These are phyloP conservation scores for Megaceryle maxima DNA, from an alignment of 2,113 vertebrate species.

Conservation along the genomic window DNA sequence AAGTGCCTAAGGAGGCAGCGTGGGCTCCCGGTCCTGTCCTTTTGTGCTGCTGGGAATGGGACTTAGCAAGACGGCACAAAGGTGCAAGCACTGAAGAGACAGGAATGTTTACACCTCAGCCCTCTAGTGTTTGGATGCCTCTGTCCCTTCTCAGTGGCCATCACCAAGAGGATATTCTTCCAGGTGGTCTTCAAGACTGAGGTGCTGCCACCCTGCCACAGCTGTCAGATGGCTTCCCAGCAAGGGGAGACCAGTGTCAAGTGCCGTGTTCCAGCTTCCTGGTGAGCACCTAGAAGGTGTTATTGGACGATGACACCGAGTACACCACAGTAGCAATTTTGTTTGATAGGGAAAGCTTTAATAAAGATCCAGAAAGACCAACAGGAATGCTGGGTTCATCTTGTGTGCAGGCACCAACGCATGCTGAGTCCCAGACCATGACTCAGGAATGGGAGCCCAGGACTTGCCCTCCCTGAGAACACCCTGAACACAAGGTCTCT, in stretches of 20 bases:
- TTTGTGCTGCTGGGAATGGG: neutral
- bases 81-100: neutral
- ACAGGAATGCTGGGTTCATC: neutral
- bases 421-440: neutral
- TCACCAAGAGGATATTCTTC: neutral
- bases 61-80: accelerated
- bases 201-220: neutral
- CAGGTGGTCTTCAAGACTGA: accelerated
- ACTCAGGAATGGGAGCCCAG: neutral
- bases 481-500: neutral
- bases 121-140: neutral
- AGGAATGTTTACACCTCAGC: neutral
- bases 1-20: neutral
- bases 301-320: accelerated
- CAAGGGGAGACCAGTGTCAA: neutral
- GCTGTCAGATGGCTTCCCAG: neutral
- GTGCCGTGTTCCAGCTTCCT: neutral
- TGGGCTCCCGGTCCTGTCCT: accelerated
- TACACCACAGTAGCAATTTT: neutral
- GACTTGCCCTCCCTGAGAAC: neutral
- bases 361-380: neutral
- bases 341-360: neutral
- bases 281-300: neutral
- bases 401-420: neutral
- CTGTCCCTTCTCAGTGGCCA: accelerated